Conservation (phyloP, 2,888 invertebrate species). For the Tricholauxania praeusta region DNA sequence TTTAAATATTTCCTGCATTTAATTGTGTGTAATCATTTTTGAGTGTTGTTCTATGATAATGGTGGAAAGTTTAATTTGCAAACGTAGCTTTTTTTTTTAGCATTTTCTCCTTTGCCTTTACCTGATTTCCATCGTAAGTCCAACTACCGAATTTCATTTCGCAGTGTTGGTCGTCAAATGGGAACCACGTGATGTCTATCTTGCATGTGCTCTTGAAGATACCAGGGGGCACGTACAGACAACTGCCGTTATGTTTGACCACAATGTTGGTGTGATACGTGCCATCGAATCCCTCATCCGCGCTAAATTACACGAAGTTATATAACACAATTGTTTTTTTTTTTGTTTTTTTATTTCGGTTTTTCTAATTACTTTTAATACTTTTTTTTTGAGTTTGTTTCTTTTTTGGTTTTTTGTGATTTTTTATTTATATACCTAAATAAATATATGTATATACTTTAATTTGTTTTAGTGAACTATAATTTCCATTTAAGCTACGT, state of each 20-base stretch:
- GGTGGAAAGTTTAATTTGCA: slow-evolving; percentile 31
- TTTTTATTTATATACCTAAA: neutral
- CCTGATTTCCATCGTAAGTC: slow-evolving; percentile 99
- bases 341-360: slow-evolving; percentile 20
- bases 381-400: slow-evolving; percentile 20
- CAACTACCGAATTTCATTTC: slow-evolving; percentile 99
- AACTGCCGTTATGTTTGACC: slow-evolving; percentile 97
- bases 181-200: slow-evolving; percentile 99
- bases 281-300: slow-evolving; percentile 99
- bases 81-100: slow-evolving; percentile 39
- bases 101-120: slow-evolving; percentile 67
- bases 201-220: slow-evolving; percentile 99
- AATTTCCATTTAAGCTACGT: neutral
- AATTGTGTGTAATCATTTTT: slow-evolving; percentile 5
- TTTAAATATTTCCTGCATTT: neutral
- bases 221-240: slow-evolving; percentile 99
- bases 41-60: slow-evolving; percentile 30
- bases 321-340: slow-evolving; percentile 22
- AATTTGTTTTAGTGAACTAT: too few species aligned
- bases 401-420: slow-evolving; percentile 12
- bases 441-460: too few species aligned
- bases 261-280: slow-evolving; percentile 99
- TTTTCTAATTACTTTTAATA: slow-evolving; percentile 19
- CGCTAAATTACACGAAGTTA: slow-evolving; percentile 74
- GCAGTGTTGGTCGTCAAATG: slow-evolving; percentile 99